These are phyloP conservation scores for Cherax destructor DNA, from an alignment of 1,140 invertebrate genomes.

Conservation along the genomic window DNA sequence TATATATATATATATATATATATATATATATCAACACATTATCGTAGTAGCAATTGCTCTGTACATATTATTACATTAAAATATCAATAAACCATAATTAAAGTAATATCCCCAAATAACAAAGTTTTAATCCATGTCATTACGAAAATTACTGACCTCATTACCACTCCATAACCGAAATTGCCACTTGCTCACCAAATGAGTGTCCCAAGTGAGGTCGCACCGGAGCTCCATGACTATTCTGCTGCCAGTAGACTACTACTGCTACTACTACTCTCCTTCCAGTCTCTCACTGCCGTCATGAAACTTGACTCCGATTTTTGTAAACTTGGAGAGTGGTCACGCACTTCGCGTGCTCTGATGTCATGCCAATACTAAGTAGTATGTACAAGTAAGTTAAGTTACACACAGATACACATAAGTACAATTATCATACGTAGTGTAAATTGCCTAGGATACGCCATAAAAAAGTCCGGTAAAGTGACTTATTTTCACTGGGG, in stretches of 20 bases:
- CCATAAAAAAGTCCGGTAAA: too few species aligned
- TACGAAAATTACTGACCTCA: background rate
- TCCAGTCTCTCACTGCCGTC: background rate
- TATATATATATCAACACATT: conserved; percentile 9
- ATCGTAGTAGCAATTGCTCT: background rate
- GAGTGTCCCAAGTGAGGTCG: background rate
- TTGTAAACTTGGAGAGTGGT: conserved; percentile 10
- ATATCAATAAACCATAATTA: background rate
- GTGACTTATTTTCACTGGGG: too few species aligned
- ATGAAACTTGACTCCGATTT: background rate
- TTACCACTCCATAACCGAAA: background rate
- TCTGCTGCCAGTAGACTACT: conserved; percentile 13
- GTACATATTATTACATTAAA: background rate
- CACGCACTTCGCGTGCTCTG: background rate
- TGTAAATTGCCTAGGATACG: too few species aligned
- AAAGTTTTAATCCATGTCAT: background rate
- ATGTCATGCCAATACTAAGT: background rate
- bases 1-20: conserved; percentile 14
- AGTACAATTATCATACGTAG: too few species aligned
- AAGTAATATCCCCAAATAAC: background rate
- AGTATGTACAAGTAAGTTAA: too few species aligned
- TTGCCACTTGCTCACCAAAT: background rate
- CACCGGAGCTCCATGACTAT: conserved; percentile 35
- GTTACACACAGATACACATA: too few species aligned
- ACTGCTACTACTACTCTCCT: too few species aligned